Conservation (phyloP, 1,140 invertebrate genomes). For the Drosophila teissieri region DNA sequence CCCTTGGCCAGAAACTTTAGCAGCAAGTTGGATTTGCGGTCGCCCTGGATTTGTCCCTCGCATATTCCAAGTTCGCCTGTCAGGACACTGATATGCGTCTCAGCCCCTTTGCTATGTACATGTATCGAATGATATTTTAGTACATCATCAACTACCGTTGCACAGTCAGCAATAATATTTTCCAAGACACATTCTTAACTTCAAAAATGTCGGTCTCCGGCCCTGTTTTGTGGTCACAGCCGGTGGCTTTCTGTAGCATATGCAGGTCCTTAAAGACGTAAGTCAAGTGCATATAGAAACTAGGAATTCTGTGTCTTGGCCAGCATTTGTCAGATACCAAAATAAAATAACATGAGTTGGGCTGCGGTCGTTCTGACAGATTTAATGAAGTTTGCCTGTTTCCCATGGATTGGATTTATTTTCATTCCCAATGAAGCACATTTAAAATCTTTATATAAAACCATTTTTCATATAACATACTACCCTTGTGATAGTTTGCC, state of each 20-base stretch:
- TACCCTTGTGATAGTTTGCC: no score
- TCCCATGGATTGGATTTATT: background rate
- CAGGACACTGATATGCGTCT: conserved; percentile 73
- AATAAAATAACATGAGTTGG: conserved; percentile 46
- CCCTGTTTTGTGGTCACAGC: conserved; percentile 54
- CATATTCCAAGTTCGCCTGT: conserved; percentile 44
- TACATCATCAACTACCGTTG: conserved; percentile 60
- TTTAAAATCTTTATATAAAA: no score
- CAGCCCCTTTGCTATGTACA: conserved; percentile 15
- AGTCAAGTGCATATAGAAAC: conserved; percentile 52
- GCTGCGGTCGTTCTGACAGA: conserved; percentile 67
- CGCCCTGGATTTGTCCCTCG: conserved; percentile 31
- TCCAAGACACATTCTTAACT: conserved; percentile 66
- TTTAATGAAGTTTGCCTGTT: conserved; percentile 68
- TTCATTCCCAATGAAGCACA: no score
- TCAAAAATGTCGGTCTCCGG: conserved; percentile 20
- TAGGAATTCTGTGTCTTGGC: conserved; percentile 37
- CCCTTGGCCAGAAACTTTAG: conserved; percentile 67
- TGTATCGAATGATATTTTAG: conserved; percentile 41
- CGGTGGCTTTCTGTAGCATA: conserved; percentile 31
- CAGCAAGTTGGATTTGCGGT: conserved; percentile 79
- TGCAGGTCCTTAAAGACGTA: conserved; percentile 40
- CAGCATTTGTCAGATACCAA: conserved; percentile 66
- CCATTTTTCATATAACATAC: no score
- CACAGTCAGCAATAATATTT: conserved; percentile 78